Evolutionary conservation across 2,797 vertebrate genomes (phyloP), one percentile per base, ranked within the genome.

Genomic region (Sternotherus odoratus): DNA sequence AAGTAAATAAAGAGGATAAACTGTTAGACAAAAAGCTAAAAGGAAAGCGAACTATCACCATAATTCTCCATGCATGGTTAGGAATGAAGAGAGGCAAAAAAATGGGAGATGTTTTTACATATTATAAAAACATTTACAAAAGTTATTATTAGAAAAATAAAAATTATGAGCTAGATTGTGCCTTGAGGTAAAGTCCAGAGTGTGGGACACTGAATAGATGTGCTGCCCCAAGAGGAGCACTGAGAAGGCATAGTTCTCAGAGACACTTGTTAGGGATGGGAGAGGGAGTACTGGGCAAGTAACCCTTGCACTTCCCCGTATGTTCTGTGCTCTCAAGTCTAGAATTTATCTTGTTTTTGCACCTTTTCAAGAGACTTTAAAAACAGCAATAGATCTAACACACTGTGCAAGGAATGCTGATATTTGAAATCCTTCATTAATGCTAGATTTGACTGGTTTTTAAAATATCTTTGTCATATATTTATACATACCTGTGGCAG

Each of bases 81-180:
- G 88, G 69, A 96, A 93, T 26, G 56, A 80, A 85, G 79, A 85
- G 33, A 94, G 53, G 15, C 12, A 91, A 90, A 94, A 53, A 87
- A 23, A 84, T 88, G 78, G 12, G 9, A 80, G 66, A 16, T 15
- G 5, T 1, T 5, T 46, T 78, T 83, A 82, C 33, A 81, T 88
- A 72, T 82, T 33, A 46, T 2, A 69, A 12, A 23, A 90, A 53
- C 91, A 91, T 84, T 36, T 79, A 84, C 28, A 2, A 92, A 90
- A 82, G 26, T 94, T 80, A 50, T 33, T 36, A 49, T 46, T 11
- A 94, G 54, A 56, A 80, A 91, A 69, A 69, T 39, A 69, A 77
- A 86, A 63, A 43, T 1, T 50, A 72, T 0, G 5, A 63, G 15
- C 12, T 72, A 15, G 16, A 74, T 87, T 90, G 88, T 86, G n/a